Evolutionary conservation across 2,888 invertebrate species (phyloP), one percentile per base, ranked within the genome.

Genomic region (Sphaerophoria rueppellii): DNA sequence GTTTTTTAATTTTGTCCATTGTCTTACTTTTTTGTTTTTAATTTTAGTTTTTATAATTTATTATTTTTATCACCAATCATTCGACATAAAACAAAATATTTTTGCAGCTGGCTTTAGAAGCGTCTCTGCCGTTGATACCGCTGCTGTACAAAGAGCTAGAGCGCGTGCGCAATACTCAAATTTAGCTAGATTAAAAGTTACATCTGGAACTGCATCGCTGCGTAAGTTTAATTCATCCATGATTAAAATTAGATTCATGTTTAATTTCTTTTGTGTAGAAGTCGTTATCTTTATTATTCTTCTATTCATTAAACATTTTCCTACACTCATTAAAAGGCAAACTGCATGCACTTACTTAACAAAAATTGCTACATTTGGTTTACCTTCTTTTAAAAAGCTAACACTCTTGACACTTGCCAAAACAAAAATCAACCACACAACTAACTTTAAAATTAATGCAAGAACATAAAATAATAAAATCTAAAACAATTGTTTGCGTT

Each of bases 61-160:
- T 75, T 72, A 60, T 71, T 81, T 73, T 32, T 40, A 32, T 54
- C 52, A 67, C 65, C 57, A 81, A 76, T 65, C 85, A 85, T 80
- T 76, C 76, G 81, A 77, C 76, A 81, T 70, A 74, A 76, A 24
- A 24, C 24, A 24, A 24, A 70, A 78, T 85, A 79, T 82, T 85
- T 60, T 87, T 6, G 88, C 90, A 78, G 89, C 91, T 67, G 94
- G 94, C 89, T 93, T 96, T 89, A 94, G 98, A 87, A 98, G 98
- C 70, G 96, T 96, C 90, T 98, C 98, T 71, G 98, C 98, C 55
- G 96, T 98, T 89, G 98, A 99, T 93, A 94, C 98, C 87, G 97
- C 97, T 90, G 97, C 98, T 46, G 98, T 96, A 43, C 96, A 97
- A 91, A 93, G 98, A 58, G 98, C 98, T 46, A 95, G 96, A 88